phyloP scores from a whole-genome alignment of 2,113 vertebrate genomes.

The Pogonocichla stellata region DNA sequence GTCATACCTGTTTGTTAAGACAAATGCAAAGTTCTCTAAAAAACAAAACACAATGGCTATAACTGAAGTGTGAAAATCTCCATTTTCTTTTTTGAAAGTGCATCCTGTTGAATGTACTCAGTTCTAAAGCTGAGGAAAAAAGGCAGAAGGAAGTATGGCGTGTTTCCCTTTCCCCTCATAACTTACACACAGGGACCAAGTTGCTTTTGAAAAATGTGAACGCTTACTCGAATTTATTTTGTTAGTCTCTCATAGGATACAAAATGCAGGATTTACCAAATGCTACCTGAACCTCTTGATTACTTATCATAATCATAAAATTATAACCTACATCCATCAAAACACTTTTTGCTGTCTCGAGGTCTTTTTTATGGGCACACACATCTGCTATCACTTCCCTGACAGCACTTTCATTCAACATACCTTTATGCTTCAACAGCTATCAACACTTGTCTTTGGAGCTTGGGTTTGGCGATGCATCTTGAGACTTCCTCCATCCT shows the following conservation, averaged over 20 bases:
- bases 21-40: background rate
- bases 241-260: background rate
- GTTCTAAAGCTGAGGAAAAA: background rate
- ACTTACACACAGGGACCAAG: background rate
- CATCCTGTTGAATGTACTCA: background rate
- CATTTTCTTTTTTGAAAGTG: background rate
- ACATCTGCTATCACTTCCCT: background rate
- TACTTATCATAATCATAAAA: background rate
- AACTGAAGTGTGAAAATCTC: background rate
- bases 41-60: background rate
- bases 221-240: background rate
- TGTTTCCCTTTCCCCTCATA: background rate
- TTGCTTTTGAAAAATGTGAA: background rate
- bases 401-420: background rate
- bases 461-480: conserved; percentile 78
- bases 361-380: background rate
- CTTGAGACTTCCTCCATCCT: conserved; percentile 45
- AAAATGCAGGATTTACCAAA: background rate
- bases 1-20: background rate
- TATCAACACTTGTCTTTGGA: conserved; percentile 61
- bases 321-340: background rate
- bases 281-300: background rate
- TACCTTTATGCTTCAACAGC: conserved; percentile 79
- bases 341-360: background rate
- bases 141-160: background rate